Conservation (phyloP, 2,797 vertebrate genomes). For the Malurus leucopterus region DNA sequence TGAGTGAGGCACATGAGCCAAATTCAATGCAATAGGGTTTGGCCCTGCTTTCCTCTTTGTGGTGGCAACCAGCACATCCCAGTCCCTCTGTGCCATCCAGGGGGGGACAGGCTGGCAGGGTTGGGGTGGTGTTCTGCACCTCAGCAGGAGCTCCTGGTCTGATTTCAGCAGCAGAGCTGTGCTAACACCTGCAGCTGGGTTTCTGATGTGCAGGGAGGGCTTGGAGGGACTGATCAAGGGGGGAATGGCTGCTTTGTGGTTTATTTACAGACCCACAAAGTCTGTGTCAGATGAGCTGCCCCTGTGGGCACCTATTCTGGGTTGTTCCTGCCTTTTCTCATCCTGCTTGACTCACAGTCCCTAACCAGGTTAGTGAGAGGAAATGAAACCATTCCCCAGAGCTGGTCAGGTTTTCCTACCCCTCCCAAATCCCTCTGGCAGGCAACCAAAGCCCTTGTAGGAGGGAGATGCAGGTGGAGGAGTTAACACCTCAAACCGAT, state of each 20-base stretch:
- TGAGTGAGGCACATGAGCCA: background rate
- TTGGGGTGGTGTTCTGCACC: background rate
- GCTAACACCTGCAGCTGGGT: background rate
- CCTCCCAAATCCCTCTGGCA: background rate
- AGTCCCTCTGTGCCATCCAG: too few species aligned
- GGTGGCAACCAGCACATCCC: background rate
- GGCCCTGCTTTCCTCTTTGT: background rate
- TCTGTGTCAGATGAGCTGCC: background rate
- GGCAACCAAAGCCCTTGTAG: background rate
- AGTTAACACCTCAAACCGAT: accelerated
- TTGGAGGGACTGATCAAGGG: background rate
- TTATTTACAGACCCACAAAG: background rate
- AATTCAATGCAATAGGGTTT: background rate
- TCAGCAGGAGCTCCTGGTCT: background rate
- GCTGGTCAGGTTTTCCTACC: background rate
- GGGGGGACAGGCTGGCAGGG: background rate
- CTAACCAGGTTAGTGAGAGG: background rate
- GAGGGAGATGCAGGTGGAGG: background rate
- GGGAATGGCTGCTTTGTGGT: background rate
- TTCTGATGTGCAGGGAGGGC: background rate
- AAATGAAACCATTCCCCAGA: background rate
- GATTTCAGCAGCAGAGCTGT: background rate
- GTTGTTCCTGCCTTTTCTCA: background rate
- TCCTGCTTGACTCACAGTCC: background rate
- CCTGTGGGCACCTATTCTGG: background rate